Conservation (phyloP, 2,797 vertebrate genomes). For the Sebastes trivittatus region DNA sequence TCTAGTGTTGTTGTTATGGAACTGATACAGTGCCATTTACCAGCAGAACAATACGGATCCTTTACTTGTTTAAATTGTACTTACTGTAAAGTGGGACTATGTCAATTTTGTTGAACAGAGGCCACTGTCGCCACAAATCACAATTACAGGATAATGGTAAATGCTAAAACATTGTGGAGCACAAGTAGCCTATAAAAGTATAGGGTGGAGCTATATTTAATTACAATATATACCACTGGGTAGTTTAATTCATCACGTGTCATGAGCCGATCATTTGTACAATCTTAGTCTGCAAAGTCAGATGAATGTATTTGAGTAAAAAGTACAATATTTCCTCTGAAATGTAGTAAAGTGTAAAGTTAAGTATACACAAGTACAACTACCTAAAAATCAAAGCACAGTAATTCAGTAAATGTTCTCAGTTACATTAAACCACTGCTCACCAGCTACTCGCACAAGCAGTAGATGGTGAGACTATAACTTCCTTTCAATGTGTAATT, state of each 20-base stretch:
- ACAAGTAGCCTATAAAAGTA: not conserved
- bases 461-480: not conserved
- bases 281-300: not conserved
- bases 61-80: not conserved
- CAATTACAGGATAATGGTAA: not conserved
- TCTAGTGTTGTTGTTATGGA: not conserved
- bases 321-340: not conserved
- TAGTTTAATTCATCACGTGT: not conserved
- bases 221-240: not conserved
- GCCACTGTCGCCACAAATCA: not conserved
- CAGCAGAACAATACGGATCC: not conserved
- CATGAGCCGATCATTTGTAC: not conserved
- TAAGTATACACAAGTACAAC: not conserved
- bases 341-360: not conserved
- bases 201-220: not conserved
- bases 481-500: not conserved
- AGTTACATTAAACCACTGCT: not conserved
- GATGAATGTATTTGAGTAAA: not conserved
- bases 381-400: not conserved
- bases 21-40: not conserved
- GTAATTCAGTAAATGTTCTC: not conserved
- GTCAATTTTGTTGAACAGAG: not conserved
- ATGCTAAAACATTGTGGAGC: not conserved
- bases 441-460: not conserved
- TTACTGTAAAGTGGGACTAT: not conserved